Evolutionary conservation across 2,888 invertebrate species (phyloP), one percentile per base, ranked within the genome.

Genomic region (Creontiades dilutus): DNA sequence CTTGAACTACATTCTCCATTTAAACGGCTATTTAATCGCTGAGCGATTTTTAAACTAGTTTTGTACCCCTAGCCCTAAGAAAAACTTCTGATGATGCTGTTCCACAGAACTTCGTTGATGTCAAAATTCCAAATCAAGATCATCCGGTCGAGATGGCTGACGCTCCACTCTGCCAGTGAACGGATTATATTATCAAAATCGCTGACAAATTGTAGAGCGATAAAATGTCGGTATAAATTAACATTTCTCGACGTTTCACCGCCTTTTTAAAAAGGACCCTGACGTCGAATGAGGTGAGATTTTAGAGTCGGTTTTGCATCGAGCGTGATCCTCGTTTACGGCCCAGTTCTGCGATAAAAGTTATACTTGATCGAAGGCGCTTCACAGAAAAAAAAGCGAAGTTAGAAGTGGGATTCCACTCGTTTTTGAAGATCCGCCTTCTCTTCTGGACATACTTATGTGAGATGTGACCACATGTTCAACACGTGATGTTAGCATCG

Each of bases 161-260:
- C 23, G 23, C 5, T 23, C 61, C 19, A 23, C 61, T 61, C 61
- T 9, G 19, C 61, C 81, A 14, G 81, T 23, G 47, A 80, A 80
- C 46, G 82, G 82, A 82, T 82, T 82, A 52, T 19, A 37, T 37
- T 37, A 82, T 82, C 23, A 1, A 19, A 82, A 82, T 23, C n/a
- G 14, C 82, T 55, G 52, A 82, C 82, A 55, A 52, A 82, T 82
- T 52, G 82, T 48, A 0, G 27, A 23, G 23, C 82, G 82, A 82
- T 82, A 82, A 82, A 82, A 82, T 19, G 47, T 82, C 52, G 27
- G 52, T 52, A 27, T 82, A 52, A 82, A 82, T 82, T 82, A 52
- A 55, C 82, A 52, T 82, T 19, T 82, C 82, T 52, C 52, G 82
- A 82, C 82, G 52, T 48, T 82, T 82, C 47, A 52, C 12, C 82